Evolutionary conservation across 2,113 vertebrate genomes (phyloP), one percentile per base, ranked within the genome.

Genomic region (Neotoma lepida): DNA sequence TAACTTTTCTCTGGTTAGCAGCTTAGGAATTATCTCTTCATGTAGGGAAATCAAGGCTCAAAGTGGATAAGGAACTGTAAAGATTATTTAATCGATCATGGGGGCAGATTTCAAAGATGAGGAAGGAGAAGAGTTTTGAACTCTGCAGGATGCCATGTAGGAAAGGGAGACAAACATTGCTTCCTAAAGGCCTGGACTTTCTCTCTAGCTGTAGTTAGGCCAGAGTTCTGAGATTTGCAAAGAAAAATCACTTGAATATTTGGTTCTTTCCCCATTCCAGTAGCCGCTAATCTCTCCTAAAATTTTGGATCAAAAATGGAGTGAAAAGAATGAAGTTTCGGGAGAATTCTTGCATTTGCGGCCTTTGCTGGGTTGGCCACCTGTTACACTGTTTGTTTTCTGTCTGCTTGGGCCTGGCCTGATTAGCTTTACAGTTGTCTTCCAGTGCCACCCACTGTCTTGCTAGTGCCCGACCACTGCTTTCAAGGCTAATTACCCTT

Each of bases 251-350:
- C 0, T 12, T 96, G 77, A 95, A 66, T 12, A 51, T 46, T 73
- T 93, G 46, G 15, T 28, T 17, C 13, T 94, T 96, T 66, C 30
- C 35, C 5, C 33, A 41, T 77, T 88, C 64, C 6, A 68, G 2
- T 96, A 61, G 70, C 58, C 94, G 28, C 51, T 18, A 82, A 66
- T 33, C 28, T 92, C 30, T 51, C 46, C 89, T 85, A 91, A 95
- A 41, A 56, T 74, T 80, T 70, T 68, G 77, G 56, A 14, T 89
- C 41, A 51, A 88, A 58, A 46, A 77, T 87, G 91, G 87, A 86
- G 30, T 89, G 95, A 87, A 91, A 61, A 56, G 33, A 84, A 89
- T 89, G 87, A 91, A 91, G 30, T 86, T 96, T 89, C 93, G 44
- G 30, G 85, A 93, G 13, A 90, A 93, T 88, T 94, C 26, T 86